Conservation (phyloP, 2,888 invertebrate genomes). For the Dasypolia templi region DNA sequence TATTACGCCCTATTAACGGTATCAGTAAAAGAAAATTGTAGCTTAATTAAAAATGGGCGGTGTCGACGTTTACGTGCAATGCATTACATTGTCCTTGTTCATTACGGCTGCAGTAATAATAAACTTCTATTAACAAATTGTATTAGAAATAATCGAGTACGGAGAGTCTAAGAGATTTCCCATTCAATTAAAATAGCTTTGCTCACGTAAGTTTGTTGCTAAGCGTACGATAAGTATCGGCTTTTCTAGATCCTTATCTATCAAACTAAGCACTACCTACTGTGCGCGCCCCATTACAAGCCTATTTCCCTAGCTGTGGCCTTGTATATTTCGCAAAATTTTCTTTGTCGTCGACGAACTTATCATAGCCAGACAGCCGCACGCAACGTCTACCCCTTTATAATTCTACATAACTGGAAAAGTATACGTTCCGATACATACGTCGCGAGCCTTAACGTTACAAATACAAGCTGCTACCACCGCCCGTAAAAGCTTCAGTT, state of each 20-base stretch:
- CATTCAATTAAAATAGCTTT: slow-evolving; percentile 23
- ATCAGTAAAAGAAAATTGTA: slow-evolving; percentile 14
- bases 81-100: slow-evolving; percentile 12
- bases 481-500: slow-evolving; percentile 33
- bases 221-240: slow-evolving; percentile 58
- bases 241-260: slow-evolving; percentile 67
- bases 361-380: slow-evolving; percentile 75
- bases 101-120: slow-evolving; percentile 3
- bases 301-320: slow-evolving; percentile 71
- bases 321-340: slow-evolving; percentile 78
- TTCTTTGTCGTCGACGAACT: slow-evolving; percentile 75
- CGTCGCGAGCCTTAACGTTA: slow-evolving; percentile 76
- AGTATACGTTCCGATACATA: slow-evolving; percentile 73
- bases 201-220: slow-evolving; percentile 49
- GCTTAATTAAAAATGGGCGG: slow-evolving; percentile 19
- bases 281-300: slow-evolving; percentile 62
- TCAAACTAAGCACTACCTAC: slow-evolving; percentile 53
- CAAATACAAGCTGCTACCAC: slow-evolving; percentile 71
- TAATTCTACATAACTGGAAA: slow-evolving; percentile 70
- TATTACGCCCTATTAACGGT: slow-evolving; percentile 1
- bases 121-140: slow-evolving; percentile 3
- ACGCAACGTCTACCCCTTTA: slow-evolving; percentile 79
- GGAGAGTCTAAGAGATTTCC: slow-evolving; percentile 6
- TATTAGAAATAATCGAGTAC: slow-evolving; percentile 1
- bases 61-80: slow-evolving; percentile 11